Conservation (phyloP, 2,113 vertebrate species). For the Copsychus sechellarum region DNA sequence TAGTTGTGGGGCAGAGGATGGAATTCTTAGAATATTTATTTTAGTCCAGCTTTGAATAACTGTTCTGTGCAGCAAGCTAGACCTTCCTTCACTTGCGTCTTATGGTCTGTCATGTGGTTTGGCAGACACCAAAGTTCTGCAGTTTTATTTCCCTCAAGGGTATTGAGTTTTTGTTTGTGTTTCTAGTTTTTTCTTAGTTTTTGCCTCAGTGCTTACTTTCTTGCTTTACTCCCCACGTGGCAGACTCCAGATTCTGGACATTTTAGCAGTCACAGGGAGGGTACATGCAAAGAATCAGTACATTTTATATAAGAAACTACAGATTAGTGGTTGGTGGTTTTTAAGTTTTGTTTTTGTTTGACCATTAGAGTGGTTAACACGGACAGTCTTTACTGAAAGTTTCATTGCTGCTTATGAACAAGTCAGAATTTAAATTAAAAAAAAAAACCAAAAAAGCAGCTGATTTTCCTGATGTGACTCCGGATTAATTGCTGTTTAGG, state of each 20-base stretch:
- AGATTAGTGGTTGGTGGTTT: not conserved
- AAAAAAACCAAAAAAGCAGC: not conserved
- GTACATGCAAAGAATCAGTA: not conserved
- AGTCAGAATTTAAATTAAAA: not conserved
- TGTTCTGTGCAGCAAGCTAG: constrained; percentile 49
- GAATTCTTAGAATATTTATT: constrained; percentile 44
- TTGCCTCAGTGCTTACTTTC: constrained; percentile 52
- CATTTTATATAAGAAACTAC: constrained; percentile 4
- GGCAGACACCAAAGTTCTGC: not conserved
- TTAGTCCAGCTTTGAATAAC: constrained; percentile 49
- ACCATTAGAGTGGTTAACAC: not conserved
- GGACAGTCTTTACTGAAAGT: not conserved
- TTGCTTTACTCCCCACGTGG: constrained; percentile 60
- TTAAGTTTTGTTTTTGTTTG: not conserved
- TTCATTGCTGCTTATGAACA: not conserved
- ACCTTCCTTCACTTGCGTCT: constrained; percentile 27
- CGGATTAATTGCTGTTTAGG: constrained; percentile 77
- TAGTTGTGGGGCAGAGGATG: constrained; percentile 17
- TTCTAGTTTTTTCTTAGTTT: constrained; percentile 29
- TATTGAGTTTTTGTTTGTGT: constrained; percentile 27
- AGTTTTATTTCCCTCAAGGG: not conserved
- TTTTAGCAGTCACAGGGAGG: not conserved
- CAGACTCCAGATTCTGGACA: constrained; percentile 33
- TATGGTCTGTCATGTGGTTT: constrained; percentile 59
- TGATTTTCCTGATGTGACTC: constrained; percentile 13